Evolutionary conservation across 2,113 vertebrate species (phyloP), one percentile per base, ranked within the genome.

Genomic region (Pygoscelis antarcticus): DNA sequence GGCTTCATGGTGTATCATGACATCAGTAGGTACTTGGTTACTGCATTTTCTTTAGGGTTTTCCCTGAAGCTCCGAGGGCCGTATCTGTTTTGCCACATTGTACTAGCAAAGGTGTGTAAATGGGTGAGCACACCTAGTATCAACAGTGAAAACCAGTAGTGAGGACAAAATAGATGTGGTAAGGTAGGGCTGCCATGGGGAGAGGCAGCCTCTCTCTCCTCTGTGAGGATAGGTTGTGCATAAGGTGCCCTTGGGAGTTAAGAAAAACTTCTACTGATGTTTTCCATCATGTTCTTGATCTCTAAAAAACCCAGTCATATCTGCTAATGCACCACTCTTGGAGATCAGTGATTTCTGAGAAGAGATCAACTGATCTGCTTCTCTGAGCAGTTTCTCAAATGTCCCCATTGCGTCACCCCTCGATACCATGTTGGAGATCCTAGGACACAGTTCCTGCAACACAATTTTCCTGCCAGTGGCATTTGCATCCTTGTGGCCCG

Each of bases 341-440:
- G 64, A 81, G 23, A 88, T 64, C 29, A 74, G 0, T 47, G 40
- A 64, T 69, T 90, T 79, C 25, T 57, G 34, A 66, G 52, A 78
- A 76, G 23, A 80, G 52, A 88, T 66, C 32, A 64, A 30, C 58
- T 44, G 47, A 75, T 8, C 20, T 0, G 3, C 14, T 52, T 78
- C 36, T 58, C 44, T 72, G 47, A 85, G 42, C 18, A 21, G 22
- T 80, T 84, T 74, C 30, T 91, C 32, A 8, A 57, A 49, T 68
- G 61, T 44, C 27, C 26, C 42, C 0, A 0, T 76, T 72, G 21
- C 2, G 1, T 66, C 19, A 65, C 16, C 42, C 9, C 46, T 70
- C 0, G 0, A 40, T 75, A 44, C 21, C 9, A 3, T 19, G 9
- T 25, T 57, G 52, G 84, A 68, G 47, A 75, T 70, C 47, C 55